Percentiles rank a stretch among this genome's conserved stretches.
These are phyloP conservation scores for Carapus acus DNA, from an alignment of 2,797 vertebrate species.

Conservation along the genomic window DNA sequence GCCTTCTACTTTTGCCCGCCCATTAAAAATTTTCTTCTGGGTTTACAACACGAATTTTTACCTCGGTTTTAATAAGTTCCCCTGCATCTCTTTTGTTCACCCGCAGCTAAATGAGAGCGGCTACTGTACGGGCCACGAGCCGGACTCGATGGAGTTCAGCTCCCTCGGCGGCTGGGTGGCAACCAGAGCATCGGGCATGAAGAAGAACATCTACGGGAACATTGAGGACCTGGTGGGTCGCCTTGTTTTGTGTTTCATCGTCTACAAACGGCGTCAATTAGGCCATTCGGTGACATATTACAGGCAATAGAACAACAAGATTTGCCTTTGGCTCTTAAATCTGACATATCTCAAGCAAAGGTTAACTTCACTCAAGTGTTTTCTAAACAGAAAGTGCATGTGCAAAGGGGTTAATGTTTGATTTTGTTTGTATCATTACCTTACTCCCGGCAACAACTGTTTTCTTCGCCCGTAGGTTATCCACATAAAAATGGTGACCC, in stretches of 20 bases:
- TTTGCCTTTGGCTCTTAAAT: conserved; percentile 13
- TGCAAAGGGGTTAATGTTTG: conserved; percentile 5
- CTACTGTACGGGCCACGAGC: conserved; percentile 97
- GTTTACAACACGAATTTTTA: conserved; percentile 42
- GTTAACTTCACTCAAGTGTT: not conserved
- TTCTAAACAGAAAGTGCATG: too few species aligned
- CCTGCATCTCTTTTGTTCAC: conserved; percentile 13
- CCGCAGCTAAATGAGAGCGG: conserved; percentile 90
- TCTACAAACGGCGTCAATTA: conserved; percentile 1
- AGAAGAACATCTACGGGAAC: conserved; percentile 99
- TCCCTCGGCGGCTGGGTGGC: conserved; percentile 97
- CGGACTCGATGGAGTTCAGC: conserved; percentile 99
- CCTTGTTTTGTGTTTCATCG: conserved; percentile 24
- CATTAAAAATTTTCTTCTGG: conserved; percentile 59
- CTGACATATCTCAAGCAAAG: not conserved
- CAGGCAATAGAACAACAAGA: conserved; percentile 28
- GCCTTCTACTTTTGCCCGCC: conserved; percentile 35
- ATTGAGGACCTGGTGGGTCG: conserved; percentile 93
- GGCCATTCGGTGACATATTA: conserved; percentile 6
- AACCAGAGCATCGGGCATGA: conserved; percentile 98
- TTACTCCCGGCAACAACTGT: too few species aligned
- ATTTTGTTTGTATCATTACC: conserved; percentile 3
- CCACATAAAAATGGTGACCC: conserved; percentile 97
- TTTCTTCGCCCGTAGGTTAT: conserved; percentile 77
- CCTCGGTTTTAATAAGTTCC: conserved; percentile 21